Conservation (phyloP, 2,797 vertebrate species). For the Sebastes hubbsi region DNA sequence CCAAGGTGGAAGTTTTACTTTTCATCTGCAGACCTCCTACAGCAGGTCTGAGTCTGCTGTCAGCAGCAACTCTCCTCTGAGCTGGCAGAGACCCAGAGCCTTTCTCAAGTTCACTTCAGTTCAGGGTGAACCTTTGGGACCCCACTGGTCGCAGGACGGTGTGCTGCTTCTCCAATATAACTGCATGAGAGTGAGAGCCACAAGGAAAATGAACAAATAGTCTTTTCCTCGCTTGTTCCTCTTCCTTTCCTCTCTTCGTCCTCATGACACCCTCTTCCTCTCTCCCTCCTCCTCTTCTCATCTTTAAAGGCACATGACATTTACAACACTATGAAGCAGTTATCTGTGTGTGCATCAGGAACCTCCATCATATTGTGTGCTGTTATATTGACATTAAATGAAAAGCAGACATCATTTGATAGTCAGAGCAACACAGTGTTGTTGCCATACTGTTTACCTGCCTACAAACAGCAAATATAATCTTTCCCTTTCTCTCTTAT, state of each 20-base stretch:
- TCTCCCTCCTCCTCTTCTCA: neutral
- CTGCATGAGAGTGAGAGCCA: neutral
- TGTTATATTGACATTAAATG: neutral
- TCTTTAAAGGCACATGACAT: neutral
- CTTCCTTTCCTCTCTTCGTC: neutral
- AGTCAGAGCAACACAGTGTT: neutral
- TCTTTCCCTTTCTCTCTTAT: neutral
- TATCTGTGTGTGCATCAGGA: neutral
- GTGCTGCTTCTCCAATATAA: neutral
- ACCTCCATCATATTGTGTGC: neutral
- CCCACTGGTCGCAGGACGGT: neutral
- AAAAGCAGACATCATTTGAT: neutral
- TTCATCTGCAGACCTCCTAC: slow-evolving; percentile 8
- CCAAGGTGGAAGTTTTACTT: slow-evolving; percentile 15
- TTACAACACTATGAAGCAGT: neutral
- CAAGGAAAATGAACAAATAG: neutral
- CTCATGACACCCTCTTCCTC: neutral
- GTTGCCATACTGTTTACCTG: neutral
- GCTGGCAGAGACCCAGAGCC: slow-evolving; percentile 38
- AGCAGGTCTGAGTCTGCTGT: slow-evolving; percentile 26
- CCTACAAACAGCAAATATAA: neutral
- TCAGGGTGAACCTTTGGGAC: slow-evolving; percentile 5
- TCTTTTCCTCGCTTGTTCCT: neutral
- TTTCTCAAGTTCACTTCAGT: slow-evolving; percentile 23
- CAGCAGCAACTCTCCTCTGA: neutral